Conservation (phyloP, 2,797 vertebrate species). For the Diceros bicornis region DNA sequence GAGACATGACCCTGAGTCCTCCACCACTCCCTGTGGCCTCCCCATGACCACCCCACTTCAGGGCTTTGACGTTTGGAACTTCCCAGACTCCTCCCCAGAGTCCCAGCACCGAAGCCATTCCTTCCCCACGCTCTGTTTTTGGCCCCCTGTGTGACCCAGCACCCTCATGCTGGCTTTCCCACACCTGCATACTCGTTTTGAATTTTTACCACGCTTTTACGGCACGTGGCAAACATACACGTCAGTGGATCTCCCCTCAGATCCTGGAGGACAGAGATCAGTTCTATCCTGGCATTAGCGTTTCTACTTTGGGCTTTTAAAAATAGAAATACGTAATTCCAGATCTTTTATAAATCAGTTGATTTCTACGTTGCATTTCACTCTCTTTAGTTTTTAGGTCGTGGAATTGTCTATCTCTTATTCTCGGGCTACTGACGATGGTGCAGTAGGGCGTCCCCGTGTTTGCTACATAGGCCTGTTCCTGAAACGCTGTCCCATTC, state of each 20-base stretch:
- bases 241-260: rapidly evolving
- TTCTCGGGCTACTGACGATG: neutral
- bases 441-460: rapidly evolving
- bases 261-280: rapidly evolving
- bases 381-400: neutral
- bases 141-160: rapidly evolving
- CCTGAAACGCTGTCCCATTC: rapidly evolving
- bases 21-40: rapidly evolving
- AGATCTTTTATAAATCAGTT: neutral
- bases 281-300: rapidly evolving
- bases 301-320: neutral
- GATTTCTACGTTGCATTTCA: neutral
- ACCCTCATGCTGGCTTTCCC: rapidly evolving
- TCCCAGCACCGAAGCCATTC: rapidly evolving
- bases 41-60: rapidly evolving
- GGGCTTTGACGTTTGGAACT: neutral
- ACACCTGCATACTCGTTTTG: rapidly evolving
- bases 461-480: rapidly evolving
- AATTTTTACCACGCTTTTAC: neutral
- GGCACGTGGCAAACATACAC: rapidly evolving
- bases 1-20: rapidly evolving
- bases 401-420: rapidly evolving
- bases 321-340: neutral
- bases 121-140: neutral
- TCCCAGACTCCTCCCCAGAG: neutral